These are phyloP conservation scores for Etheostoma nigrum DNA, from an alignment of 2,797 vertebrate species.

Conservation along the genomic window DNA sequence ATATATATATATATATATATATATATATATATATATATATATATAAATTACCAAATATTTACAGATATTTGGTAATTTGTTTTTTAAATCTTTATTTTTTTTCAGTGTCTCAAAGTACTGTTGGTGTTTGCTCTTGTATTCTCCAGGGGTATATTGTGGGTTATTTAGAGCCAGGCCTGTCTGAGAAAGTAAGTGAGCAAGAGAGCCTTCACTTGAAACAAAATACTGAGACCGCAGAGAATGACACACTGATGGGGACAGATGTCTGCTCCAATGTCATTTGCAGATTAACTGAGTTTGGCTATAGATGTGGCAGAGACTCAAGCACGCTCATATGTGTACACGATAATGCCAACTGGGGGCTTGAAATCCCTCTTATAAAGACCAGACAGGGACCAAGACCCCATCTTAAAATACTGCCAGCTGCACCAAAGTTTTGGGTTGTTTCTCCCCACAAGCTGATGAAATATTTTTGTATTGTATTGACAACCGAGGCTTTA, in stretches of 20 bases:
- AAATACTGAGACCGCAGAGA: slow-evolving; percentile 59
- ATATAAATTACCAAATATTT: too few relatives aligned
- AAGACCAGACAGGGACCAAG: slow-evolving; percentile 40
- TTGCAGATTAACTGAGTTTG: slow-evolving; percentile 70
- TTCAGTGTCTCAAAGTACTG: background rate
- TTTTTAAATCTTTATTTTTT: background rate
- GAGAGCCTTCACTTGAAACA: slow-evolving; percentile 53
- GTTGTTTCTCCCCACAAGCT: slow-evolving; percentile 46
- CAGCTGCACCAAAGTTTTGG: slow-evolving; percentile 54
- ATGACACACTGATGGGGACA: slow-evolving; percentile 66
- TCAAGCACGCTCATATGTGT: slow-evolving; percentile 37
- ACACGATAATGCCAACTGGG: slow-evolving; percentile 51
- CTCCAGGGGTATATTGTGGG: slow-evolving; percentile 31
- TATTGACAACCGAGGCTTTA: slow-evolving; percentile 30
- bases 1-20: too few relatives aligned
- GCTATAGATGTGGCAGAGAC: slow-evolving; percentile 66
- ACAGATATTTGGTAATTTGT: background rate
- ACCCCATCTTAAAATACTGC: slow-evolving; percentile 52
- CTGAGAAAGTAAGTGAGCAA: slow-evolving; percentile 27
- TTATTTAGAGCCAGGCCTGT: slow-evolving; percentile 36
- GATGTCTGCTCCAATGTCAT: slow-evolving; percentile 68
- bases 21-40: too few relatives aligned
- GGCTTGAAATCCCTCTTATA: slow-evolving; percentile 54
- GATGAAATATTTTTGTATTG: slow-evolving; percentile 45
- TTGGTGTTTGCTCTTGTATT: slow-evolving; percentile 1